Evolutionary conservation across 2,888 invertebrate species (phyloP).

Genomic region (Epistrophe grossulariae): DNA sequence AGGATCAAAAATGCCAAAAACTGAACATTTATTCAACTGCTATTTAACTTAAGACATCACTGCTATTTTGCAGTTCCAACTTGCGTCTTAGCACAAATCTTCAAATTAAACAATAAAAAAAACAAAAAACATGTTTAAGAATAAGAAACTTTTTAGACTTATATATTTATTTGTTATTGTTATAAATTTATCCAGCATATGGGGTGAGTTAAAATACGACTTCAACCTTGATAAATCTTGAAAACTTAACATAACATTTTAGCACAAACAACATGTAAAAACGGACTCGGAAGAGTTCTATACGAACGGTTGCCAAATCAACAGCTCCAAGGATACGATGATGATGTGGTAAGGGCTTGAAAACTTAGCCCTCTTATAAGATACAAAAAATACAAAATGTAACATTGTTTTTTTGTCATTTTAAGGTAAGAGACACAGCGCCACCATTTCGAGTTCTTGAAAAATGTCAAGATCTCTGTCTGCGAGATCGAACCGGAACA

Average conservation of each 20-base stretch:
- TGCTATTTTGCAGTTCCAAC: slow-evolving; percentile 14
- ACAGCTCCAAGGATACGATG: slow-evolving; percentile 94
- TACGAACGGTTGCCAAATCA: slow-evolving; percentile 95
- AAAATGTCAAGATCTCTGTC: slow-evolving; percentile 94
- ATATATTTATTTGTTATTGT: slow-evolving; percentile 54
- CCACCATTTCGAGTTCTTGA: slow-evolving; percentile 94
- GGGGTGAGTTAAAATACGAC: slow-evolving; percentile 46
- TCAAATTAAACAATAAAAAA: slow-evolving; percentile 22
- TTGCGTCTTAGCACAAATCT: slow-evolving; percentile 10
- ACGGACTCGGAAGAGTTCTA: slow-evolving; percentile 93
- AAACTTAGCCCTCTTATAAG: too few species aligned
- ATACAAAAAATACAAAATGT: too few species aligned
- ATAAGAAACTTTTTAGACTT: slow-evolving; percentile 67
- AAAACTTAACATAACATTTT: neutral
- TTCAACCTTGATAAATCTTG: neutral
- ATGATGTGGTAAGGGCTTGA: slow-evolving; percentile 89
- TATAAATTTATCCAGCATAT: slow-evolving; percentile 62
- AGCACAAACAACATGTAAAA: slow-evolving; percentile 94
- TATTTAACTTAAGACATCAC: slow-evolving; percentile 15
- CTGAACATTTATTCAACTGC: slow-evolving; percentile 7
- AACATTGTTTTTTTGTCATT: neutral
- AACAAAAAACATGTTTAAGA: slow-evolving; percentile 40
- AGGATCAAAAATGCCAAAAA: slow-evolving; percentile 36
- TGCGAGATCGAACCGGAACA: slow-evolving; percentile 90
- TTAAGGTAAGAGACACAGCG: slow-evolving; percentile 90